Evolutionary conservation across 2,888 invertebrate genomes (phyloP), one percentile per base, ranked within the genome.

Genomic region (Perizoma affinitatum): DNA sequence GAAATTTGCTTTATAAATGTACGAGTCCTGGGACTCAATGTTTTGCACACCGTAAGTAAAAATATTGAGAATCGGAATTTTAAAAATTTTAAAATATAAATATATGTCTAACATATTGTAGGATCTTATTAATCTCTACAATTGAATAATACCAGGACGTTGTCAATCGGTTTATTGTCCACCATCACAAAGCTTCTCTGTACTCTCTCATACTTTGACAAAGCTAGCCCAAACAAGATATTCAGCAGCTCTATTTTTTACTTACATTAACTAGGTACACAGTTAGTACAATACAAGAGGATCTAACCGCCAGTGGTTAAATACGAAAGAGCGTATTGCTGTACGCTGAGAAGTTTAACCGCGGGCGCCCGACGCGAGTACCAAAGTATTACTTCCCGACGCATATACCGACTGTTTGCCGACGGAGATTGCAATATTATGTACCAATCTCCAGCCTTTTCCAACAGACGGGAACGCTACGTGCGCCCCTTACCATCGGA

Each of bases 391-490:
- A 71, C 75, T 82, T 84, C 81, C 82, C 76, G 83, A 84, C 82
- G 82, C 84, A 85, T 76, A 82, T 76, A 78, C 76, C 68, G 72
- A 76, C 71, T 88, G 85, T 88, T 88, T 88, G 84, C 82, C 64
- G 72, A 81, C 80, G 83, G 87, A 88, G 86, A 88, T 88, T 88
- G 88, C 88, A 87, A 87, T 88, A 87, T 87, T 86, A 86, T 87
- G 87, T 86, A 86, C 83, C 84, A 82, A 88, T 83, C 83, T 78
- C 79, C 69, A 79, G 80, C 78, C 78, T 82, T 80, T 83, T 80
- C 80, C 79, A 75, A 75, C 72, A 76, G 74, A 72, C 74, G 76
- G 75, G 77, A 73, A 78, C 73, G 76, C 60, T 74, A 67, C 67
- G 64, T 72, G 76, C 78, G 75, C 78, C 76, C 74, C 78, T 77